These are phyloP conservation scores for Myiagra hebetior DNA, from an alignment of 2,113 vertebrate genomes.

Conservation along the genomic window DNA sequence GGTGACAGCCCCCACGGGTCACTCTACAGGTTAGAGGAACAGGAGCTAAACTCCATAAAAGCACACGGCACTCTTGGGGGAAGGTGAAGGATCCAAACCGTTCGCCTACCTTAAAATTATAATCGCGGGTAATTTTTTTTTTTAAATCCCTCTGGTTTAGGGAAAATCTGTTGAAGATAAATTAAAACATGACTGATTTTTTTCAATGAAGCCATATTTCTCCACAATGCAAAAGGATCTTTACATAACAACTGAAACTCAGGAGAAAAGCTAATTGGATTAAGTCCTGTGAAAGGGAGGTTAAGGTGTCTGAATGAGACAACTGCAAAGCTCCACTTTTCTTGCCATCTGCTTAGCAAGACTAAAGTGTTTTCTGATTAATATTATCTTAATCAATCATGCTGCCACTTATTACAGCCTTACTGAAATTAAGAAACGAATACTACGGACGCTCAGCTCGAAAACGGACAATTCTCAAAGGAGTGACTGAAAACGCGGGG, in stretches of 20 bases:
- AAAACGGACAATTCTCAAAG: neutral
- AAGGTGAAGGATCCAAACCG: neutral
- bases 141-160: neutral
- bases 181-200: slow-evolving; percentile 31
- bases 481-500: neutral
- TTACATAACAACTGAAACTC: slow-evolving; percentile 77
- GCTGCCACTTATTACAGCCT: neutral
- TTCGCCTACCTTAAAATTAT: neutral
- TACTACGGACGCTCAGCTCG: neutral
- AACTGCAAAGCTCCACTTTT: slow-evolving; percentile 37
- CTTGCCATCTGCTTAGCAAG: slow-evolving; percentile 49
- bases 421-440: neutral
- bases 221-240: slow-evolving; percentile 39
- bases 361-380: slow-evolving; percentile 57
- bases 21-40: neutral
- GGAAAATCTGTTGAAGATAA: neutral
- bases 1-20: neutral
- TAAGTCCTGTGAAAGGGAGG: slow-evolving; percentile 70
- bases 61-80: no score
- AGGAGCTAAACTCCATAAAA: neutral
- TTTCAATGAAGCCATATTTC: slow-evolving; percentile 53
- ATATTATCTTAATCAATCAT: slow-evolving; percentile 56
- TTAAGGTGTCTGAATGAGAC: slow-evolving; percentile 60
- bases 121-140: neutral
- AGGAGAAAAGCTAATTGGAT: slow-evolving; percentile 80